A percentile compares a stretch with the other conserved stretches of the same genome.
Evolutionary conservation across 2,113 vertebrate species (phyloP).

Genomic region (Catharus bicknelli): DNA sequence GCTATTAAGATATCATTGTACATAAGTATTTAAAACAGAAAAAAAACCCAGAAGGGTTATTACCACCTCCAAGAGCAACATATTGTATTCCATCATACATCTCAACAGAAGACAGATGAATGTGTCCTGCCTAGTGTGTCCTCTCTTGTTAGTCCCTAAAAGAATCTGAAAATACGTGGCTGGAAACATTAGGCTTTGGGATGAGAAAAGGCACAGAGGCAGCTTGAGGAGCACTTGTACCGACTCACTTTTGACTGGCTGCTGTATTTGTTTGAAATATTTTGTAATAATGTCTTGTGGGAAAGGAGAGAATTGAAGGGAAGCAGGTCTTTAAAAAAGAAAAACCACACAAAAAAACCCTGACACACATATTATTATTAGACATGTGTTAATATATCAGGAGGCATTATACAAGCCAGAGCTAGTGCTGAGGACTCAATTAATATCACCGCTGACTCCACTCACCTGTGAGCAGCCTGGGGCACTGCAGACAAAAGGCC

Average conservation of each 20-base stretch:
- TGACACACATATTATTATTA: neutral
- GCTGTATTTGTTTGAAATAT: neutral
- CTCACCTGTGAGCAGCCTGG: constrained; percentile 99
- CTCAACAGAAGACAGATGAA: neutral
- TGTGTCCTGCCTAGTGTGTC: neutral
- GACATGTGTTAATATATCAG: constrained; percentile 17
- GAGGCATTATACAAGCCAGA: constrained; percentile 32
- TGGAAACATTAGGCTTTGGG: neutral
- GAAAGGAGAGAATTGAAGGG: neutral
- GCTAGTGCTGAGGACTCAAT: constrained; percentile 47
- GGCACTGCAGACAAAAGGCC: constrained; percentile 95
- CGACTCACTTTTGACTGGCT: neutral
- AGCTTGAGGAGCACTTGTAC: neutral
- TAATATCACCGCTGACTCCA: constrained; percentile 67
- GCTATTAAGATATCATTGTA: neutral
- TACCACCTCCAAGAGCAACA: neutral
- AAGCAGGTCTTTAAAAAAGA: neutral
- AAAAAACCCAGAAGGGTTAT: neutral
- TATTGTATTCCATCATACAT: neutral
- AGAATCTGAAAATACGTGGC: neutral
- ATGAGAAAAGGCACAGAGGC: neutral
- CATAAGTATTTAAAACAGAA: neutral
- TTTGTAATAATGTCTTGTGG: neutral
- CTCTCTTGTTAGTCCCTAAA: neutral
- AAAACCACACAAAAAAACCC: neutral